Evolutionary conservation across 2,797 vertebrate genomes (phyloP), one percentile per base, ranked within the genome.

Genomic region (Coregonus suidteri): DNA sequence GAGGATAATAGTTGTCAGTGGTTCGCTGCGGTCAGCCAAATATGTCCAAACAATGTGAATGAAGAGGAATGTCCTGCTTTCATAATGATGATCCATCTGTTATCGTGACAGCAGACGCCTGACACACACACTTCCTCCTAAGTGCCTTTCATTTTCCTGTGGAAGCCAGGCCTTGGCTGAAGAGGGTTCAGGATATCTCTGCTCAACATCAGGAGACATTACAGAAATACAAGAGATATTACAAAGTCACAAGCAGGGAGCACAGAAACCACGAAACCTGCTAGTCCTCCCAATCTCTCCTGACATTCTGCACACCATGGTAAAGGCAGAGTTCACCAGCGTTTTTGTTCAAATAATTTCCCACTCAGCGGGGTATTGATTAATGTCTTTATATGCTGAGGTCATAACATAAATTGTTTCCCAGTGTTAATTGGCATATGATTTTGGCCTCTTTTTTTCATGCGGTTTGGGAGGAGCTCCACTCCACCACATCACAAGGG

Each of bases 11-110:
- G 88, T 83, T 88, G 83, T 88, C 88, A 85, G 79, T 77, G 52
- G 34, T 71, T 53, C 47, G 74, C 77, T 71, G 70, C 65, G 76
- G 71, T 87, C 68, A 52, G 73, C n/a, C 9, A 47, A 47, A 47
- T 47, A 13, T 65, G 34, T 35, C 14, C 71, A 75, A 86, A 80
- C 73, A 83, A 74, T 75, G 81, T 80, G 75, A 86, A 88, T 90
- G 88, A 90, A 82, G 82, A 87, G 86, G 87, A 89, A 91, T 85
- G 83, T 92, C 85, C 73, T 83, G 25, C 80, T 91, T 83, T 84
- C 64, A 81, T 79, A 84, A 89, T 76, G 78, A 82, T 74, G 79
- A 65, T 65, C 3, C 20, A 62, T 74, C 73, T 53, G 18, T 62
- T 25, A 11, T 37, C 34, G 4, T 37, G 54, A 35, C 16, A 73